Conservation (phyloP, 2,888 invertebrate genomes). For the Hipparchia sbordonii region DNA sequence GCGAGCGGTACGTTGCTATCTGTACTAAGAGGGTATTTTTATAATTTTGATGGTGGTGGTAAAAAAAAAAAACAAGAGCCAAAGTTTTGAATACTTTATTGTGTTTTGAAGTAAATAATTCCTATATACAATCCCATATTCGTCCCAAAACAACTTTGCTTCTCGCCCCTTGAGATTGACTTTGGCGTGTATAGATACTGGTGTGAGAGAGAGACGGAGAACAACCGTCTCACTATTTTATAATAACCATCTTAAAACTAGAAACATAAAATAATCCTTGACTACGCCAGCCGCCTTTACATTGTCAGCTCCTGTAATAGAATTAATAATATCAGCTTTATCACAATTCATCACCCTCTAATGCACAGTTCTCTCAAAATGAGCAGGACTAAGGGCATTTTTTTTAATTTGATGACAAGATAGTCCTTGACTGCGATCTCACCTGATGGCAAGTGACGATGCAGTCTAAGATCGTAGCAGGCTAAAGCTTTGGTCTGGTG, state of each 20-base stretch:
- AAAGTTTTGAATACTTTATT: slow-evolving; percentile 47
- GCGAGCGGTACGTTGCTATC: too few species aligned
- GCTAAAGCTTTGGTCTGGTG: too few species aligned
- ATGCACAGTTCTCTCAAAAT: too few species aligned
- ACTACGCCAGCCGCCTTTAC: slow-evolving; percentile 58
- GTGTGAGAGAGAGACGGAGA: slow-evolving; percentile 37
- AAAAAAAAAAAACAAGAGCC: neutral
- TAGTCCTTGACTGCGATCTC: too few species aligned
- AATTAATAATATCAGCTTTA: slow-evolving; percentile 26
- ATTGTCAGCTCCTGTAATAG: slow-evolving; percentile 82
- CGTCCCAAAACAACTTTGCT: slow-evolving; percentile 33
- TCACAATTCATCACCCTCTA: too few species aligned
- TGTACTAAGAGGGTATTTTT: too few species aligned
- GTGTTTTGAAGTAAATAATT: slow-evolving; percentile 55
- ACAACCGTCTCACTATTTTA: slow-evolving; percentile 6
- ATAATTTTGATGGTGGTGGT: too few species aligned
- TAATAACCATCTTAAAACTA: slow-evolving; percentile 62
- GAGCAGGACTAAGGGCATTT: too few species aligned
- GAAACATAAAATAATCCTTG: slow-evolving; percentile 52
- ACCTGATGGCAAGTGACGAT: too few species aligned
- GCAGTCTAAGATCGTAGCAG: too few species aligned
- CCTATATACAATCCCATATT: slow-evolving; percentile 64
- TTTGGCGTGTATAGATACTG: slow-evolving; percentile 44
- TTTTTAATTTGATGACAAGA: too few species aligned
- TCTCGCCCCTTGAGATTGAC: slow-evolving; percentile 29